A percentile compares a stretch with the other conserved stretches of the same genome.
Conservation (phyloP, 2,888 invertebrate species). For the Cactoblastis cactorum region DNA sequence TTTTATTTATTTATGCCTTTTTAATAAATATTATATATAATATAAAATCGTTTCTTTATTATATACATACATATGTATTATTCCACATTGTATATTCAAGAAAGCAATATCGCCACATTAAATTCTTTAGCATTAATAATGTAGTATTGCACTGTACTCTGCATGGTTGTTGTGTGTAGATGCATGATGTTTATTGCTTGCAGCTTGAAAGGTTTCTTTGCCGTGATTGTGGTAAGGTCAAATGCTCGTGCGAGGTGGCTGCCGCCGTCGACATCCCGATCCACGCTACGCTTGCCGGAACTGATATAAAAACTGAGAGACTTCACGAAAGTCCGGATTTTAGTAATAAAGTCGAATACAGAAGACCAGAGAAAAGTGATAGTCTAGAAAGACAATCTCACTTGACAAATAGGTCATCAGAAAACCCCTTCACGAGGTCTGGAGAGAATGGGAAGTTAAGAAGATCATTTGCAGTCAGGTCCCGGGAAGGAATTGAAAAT, state of each 20-base stretch:
- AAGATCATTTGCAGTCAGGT: constrained; percentile 67
- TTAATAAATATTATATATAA: too few relatives aligned
- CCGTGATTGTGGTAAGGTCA: constrained; percentile 84
- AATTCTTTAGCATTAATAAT: background rate
- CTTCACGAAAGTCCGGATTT: constrained; percentile 29
- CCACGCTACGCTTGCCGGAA: constrained; percentile 27
- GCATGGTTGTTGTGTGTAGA: constrained; percentile 70
- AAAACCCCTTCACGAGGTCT: constrained; percentile 55
- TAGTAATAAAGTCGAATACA: constrained; percentile 48
- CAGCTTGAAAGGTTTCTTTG: constrained; percentile 87
- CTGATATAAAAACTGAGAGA: constrained; percentile 25
- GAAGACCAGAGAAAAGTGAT: constrained; percentile 41
- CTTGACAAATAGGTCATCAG: constrained; percentile 44
- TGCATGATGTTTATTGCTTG: constrained; percentile 81
- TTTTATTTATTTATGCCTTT: too few relatives aligned
- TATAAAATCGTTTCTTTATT: constrained; percentile 11
- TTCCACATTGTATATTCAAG: constrained; percentile 17
- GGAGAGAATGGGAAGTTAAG: constrained; percentile 61
- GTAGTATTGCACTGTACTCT: constrained; percentile 21
- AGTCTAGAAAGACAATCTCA: constrained; percentile 30
- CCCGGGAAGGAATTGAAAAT: constrained; percentile 68
- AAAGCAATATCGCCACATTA: background rate
- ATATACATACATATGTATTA: constrained; percentile 16
- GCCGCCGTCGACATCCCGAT: constrained; percentile 32
- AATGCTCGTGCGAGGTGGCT: constrained; percentile 77